Evolutionary conservation across 2,888 invertebrate species (phyloP), one percentile per base, ranked within the genome.

Genomic region (Ceraclea dissimilis): DNA sequence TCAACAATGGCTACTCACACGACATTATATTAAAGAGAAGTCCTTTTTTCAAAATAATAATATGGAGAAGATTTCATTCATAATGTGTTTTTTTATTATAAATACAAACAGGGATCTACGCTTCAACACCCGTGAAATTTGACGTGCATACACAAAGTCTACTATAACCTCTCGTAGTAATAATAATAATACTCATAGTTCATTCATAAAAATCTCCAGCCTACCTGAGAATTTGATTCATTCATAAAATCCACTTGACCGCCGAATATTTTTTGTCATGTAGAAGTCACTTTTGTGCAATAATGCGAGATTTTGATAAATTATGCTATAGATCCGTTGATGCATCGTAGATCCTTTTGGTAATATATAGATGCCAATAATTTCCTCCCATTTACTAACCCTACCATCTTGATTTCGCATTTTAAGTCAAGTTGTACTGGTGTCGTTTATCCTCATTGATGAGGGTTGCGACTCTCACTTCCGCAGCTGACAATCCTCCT

Each of bases 91-190:
- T 43, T 43, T 13, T 43, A 5, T 43, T 8, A 18, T 18, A 18
- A 11, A 52, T 54, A 57, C 51, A 53, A 55, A 55, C 52, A 47
- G 50, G 61, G 61, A 61, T 55, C 31, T 53, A 44, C 55, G 50
- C 54, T 33, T 17, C 43, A 61, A 61, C 52, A 61, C 43, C 54
- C 61, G 57, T 61, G 57, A 59, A 61, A 61, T 61, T 61, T 49
- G 52, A 58, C 47, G 10, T 26, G 26, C 26, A 10, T 26, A 17
- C 47, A 19, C 17, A 17, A 19, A 18, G 6, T 18, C 13, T 43
- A 43, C 43, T 16, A 5, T 16, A n/a, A 4, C 6, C 43, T 8
- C 43, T 47, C 47, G 20, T 47, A 47, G 47, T 47, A 47, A 44
- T 39, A 39, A n/a, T 39, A 39, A 39, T 39, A 39, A 39, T 8